Conservation (phyloP, 2,797 vertebrate genomes). For the Alca torda region DNA sequence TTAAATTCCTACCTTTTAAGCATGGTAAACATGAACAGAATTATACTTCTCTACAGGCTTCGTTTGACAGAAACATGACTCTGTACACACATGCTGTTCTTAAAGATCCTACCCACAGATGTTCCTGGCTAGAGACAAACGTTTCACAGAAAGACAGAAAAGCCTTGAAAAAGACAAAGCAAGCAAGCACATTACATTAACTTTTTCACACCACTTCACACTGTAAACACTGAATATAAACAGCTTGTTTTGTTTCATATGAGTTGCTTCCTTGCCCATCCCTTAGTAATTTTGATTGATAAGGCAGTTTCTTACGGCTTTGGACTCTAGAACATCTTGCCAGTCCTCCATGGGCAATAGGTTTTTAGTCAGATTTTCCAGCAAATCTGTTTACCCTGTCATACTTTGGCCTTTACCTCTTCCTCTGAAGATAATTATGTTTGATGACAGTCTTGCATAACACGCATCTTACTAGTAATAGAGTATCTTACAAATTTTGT, state of each 20-base stretch:
- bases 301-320: not conserved
- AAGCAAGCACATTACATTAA: not conserved
- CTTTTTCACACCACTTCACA: not conserved
- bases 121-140: not conserved
- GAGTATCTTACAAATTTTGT: not conserved
- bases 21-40: not conserved
- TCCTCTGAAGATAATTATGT: not conserved
- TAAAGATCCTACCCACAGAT: not conserved
- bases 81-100: not conserved
- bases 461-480: not conserved
- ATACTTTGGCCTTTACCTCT: not conserved
- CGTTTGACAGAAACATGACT: not conserved
- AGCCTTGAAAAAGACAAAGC: not conserved
- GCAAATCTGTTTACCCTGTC: not conserved
- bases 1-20: not conserved
- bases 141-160: not conserved
- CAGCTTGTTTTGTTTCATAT: not conserved
- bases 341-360: not conserved
- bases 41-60: not conserved
- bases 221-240: not conserved
- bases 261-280: not conserved
- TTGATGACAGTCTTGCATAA: not conserved
- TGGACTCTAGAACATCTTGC: not conserved
- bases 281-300: not conserved
- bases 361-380: not conserved